Evolutionary conservation across 2,888 invertebrate genomes (phyloP), one percentile per base, ranked within the genome.

Genomic region (Nephrotoma flavescens): DNA sequence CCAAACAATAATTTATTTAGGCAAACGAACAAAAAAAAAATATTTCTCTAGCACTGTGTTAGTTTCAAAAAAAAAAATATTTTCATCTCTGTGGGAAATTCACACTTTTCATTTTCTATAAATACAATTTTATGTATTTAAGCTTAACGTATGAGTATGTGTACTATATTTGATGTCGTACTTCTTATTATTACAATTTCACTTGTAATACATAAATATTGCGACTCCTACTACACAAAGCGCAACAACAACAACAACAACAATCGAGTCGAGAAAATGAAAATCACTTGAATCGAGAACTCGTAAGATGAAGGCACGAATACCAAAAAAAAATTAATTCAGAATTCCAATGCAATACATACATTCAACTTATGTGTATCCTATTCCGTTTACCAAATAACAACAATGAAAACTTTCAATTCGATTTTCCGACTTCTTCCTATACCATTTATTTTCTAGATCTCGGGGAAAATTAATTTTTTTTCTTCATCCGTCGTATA

Each of bases 31-130:
- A 42, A 84, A 42, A 42, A 42, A 19, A 84, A 84, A n/a, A 15
- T 6, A 83, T 11, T 83, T 41, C 31, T 41, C 41, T 83, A n/a
- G 42, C 42, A 42, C 42, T 84, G 42, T 84, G 41, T 84, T 84
- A 42, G 41, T 84, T 47, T 42, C 41, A 83, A 83, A 15, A n/a
- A 52, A 71, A 19, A 19, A 71, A 71, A 71, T 84, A 83, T 84
- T 31, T 84, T 84, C 84, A 84, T 84, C 84, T 84, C 84, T 84
- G 84, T 84, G 84, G 84, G 84, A 84, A 84, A 84, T 84, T 84
- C 84, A 84, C 84, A 84, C 84, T 84, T 84, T 84, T 84, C 84
- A 41, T 84, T 84, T 42, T 71, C 71, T 71, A 71, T 71, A 71
- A 71, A 71, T 31, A 31, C 71, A 71, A 71, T 71, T 71, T 71